Evolutionary conservation across 2,888 invertebrate species (phyloP), one percentile per base, ranked within the genome.

Genomic region (Acanthosepion pharaonis): DNA sequence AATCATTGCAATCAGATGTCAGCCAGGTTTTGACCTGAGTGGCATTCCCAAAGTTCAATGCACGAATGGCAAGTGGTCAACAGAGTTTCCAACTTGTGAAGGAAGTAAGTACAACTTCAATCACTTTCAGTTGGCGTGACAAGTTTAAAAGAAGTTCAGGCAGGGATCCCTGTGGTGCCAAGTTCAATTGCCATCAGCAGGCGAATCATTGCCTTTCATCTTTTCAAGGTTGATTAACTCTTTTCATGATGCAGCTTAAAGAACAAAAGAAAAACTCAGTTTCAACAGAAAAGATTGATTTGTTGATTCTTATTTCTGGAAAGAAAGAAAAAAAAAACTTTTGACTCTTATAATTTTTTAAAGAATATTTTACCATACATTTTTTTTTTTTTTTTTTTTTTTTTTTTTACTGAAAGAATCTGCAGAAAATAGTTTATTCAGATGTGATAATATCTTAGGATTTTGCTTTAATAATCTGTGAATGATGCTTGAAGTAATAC

Each of bases 11-110:
- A 51, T 93, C 25, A 93, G 6, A 93, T 93, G 93, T 93, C 48
- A 53, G 4, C 53, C 5, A 15, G 51, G 93, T 18, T 93, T 49
- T 49, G 49, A n/a, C 8, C 5, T 93, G 48, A 49, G 33, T 23
- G 93, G 93, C 1, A 93, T 93, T 53, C 49, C 93, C 28, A 93
- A 93, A 93, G 93, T 93, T 28, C 93, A 51, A n/a, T 93, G 93
- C 51, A n/a, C 53, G 28, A 53, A 53, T 28, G 93, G 93, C 53
- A 48, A 93, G 53, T 93, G 93, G 93, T 93, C 93, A 15, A 53
- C 93, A 6, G 93, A 93, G 33, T 93, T 93, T 93, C 49, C 93
- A 4, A 93, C 48, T 18, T 93, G 93, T 53, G 49, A 93, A 51
- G 93, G 49, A 93, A 25, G 93, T 93, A 93, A 93, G 93, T 93